A percentile compares a stretch with the other conserved stretches of the same genome.
Conservation (phyloP, 1,140 invertebrate species). For the Anagrus nilaparvatae region DNA sequence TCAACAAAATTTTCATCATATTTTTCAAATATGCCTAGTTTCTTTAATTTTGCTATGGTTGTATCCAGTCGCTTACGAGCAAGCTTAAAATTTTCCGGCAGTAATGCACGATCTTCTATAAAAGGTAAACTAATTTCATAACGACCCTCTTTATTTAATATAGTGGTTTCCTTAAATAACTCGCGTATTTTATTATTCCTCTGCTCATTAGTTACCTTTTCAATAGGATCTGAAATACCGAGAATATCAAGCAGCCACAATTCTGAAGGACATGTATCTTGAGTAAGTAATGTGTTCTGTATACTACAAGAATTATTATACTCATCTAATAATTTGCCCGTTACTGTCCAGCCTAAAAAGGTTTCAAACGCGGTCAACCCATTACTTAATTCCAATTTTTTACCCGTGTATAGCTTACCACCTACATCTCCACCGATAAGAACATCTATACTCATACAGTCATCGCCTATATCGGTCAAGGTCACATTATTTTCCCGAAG, state of each 20-base stretch:
- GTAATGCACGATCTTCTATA: not conserved
- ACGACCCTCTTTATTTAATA: not conserved
- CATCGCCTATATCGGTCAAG: constrained; percentile 4
- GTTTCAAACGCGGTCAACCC: constrained; percentile 7
- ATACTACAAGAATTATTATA: constrained; percentile 1
- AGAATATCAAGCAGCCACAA: constrained; percentile 31
- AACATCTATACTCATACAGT: not conserved
- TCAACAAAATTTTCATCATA: not conserved
- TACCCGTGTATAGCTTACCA: constrained; percentile 9
- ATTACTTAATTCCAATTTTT: constrained; percentile 9
- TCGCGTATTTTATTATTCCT: too few relatives aligned
- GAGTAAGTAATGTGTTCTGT: constrained; percentile 8
- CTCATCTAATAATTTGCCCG: constrained; percentile 1
- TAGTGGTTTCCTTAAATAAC: too few relatives aligned
- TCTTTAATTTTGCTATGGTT: constrained; percentile 5
- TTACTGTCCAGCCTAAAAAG: constrained; percentile 5
- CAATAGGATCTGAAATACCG: constrained; percentile 30
- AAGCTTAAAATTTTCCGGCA: constrained; percentile 17
- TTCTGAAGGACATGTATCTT: constrained; percentile 17
- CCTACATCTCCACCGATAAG: constrained; percentile 6
- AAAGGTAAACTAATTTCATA: constrained; percentile 4
- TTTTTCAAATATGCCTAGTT: not conserved
- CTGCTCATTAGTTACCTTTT: too few relatives aligned
- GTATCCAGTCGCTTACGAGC: constrained; percentile 18
- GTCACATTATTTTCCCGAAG: constrained; percentile 2